Base-by-base conservation (phyloP, 1,140 invertebrate species). In the Pseudomyrmex gracilis region DNA sequence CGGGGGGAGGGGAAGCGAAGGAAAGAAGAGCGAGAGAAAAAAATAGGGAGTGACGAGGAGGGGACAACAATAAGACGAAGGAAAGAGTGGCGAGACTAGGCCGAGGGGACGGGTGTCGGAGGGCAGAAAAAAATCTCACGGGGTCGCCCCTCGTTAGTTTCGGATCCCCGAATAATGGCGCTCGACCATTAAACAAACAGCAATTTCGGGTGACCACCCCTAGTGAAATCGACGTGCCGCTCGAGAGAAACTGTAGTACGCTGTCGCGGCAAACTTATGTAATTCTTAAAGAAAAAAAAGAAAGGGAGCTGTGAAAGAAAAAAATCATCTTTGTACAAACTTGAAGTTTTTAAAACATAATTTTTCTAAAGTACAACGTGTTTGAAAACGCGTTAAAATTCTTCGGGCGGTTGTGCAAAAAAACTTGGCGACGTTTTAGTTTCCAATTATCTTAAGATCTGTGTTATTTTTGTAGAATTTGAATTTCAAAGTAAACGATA, bases 121-220 rank as follows among this genome's bases (percentile, higher is more conserved):
- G 49, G 60, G 63, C 60, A 66, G 45, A 15, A 83, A 87, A 73
- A 77, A 84, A 87, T 88, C 84, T 80, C 83, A 82, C 76, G 73
- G 77, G 86, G 82, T 88, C 74, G 88, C 66, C 51, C 78, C 88
- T 90, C 83, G 88, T 90, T 90, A 90, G 85, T 83, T 67, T 85
- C 77, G 84, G 70, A 80, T 88, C 83, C 22, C 73, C 85, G 85
- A 88, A 86, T 88, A 88, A 89, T 88, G 88, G 80, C 61, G 68
- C 22, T 61, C 86, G 78, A 67, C 83, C 82, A 88, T 89, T 90
- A 86, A 90, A 86, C 83, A 90, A 89, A 90, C 87, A 90, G 74
- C 73, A 86, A 89, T 90, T 86, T 84, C 55, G 58, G 71, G 84
- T 86, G 70, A 82, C 43, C 43, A 78, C 66, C 53, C 51, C 55